These are phyloP conservation scores for Philypnodon macrostomus DNA, from an alignment of 2,797 vertebrate genomes.

Conservation along the genomic window DNA sequence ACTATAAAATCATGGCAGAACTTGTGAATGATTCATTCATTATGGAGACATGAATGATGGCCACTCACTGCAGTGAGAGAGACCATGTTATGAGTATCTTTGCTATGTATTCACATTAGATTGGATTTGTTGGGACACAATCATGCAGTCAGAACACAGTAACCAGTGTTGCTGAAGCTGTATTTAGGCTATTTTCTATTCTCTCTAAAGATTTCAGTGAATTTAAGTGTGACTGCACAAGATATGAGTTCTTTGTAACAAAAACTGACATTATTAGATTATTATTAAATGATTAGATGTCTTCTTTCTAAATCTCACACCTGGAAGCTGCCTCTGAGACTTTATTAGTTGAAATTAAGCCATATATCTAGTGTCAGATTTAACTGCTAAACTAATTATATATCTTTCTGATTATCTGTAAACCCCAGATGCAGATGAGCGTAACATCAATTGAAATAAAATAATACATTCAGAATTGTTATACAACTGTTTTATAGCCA, in stretches of 20 bases:
- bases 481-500: neutral
- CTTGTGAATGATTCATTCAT: slow-evolving; percentile 64
- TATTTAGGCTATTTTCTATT: slow-evolving; percentile 1
- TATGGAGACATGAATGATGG: slow-evolving; percentile 42
- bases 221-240: too few species aligned
- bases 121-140: slow-evolving; percentile 4
- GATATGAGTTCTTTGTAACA: too few species aligned
- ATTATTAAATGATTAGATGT: too few species aligned
- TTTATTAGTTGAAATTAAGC: too few species aligned
- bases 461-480: neutral
- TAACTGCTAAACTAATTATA: slow-evolving; percentile 17
- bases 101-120: slow-evolving; percentile 1
- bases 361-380: slow-evolving; percentile 20
- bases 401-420: slow-evolving; percentile 20
- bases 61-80: neutral
- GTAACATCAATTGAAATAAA: slow-evolving; percentile 3
- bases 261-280: too few species aligned
- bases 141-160: neutral
- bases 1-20: slow-evolving; percentile 20
- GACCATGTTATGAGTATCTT: slow-evolving; percentile 12
- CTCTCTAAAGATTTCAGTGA: too few species aligned
- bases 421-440: slow-evolving; percentile 8
- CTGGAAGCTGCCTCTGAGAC: neutral
- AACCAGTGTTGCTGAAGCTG: neutral
- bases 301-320: too few species aligned